Conservation (phyloP, 2,888 invertebrate species). For the Plagiodera versicolora region DNA sequence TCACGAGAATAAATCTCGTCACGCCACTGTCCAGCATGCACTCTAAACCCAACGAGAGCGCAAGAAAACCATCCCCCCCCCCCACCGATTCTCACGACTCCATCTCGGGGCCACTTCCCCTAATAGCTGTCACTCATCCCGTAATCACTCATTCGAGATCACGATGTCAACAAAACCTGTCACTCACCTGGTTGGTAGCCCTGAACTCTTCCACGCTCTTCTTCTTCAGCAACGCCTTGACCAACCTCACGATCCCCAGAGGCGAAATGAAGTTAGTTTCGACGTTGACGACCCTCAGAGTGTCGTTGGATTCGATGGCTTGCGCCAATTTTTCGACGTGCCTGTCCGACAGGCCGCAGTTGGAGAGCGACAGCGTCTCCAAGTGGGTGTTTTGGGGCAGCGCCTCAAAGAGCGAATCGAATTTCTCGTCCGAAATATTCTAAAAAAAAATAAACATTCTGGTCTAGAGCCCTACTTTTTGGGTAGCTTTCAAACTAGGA, state of each 20-base stretch:
- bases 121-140: no score
- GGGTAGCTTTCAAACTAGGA: no score
- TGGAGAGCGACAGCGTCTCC: slow-evolving; percentile 88
- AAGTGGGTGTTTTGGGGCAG: slow-evolving; percentile 88
- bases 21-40: no score
- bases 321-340: slow-evolving; percentile 80
- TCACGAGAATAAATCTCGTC: no score
- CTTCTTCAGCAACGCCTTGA: slow-evolving; percentile 83
- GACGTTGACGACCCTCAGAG: slow-evolving; percentile 82
- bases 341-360: slow-evolving; percentile 90
- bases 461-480: no score
- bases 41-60: no score
- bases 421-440: slow-evolving; percentile 96
- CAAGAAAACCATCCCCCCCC: no score
- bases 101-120: no score
- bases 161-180: no score
- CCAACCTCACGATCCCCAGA: slow-evolving; percentile 79
- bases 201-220: slow-evolving; percentile 92
- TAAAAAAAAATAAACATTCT: no score
- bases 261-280: slow-evolving; percentile 98
- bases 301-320: slow-evolving; percentile 77
- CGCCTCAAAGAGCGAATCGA: slow-evolving; percentile 85
- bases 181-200: slow-evolving; percentile 91
- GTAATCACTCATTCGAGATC: no score
- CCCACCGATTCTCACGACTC: no score